Percentiles rank a stretch among this genome's conserved stretches.
Conservation (phyloP, 2,113 vertebrate species). For the Axis porcinus region DNA sequence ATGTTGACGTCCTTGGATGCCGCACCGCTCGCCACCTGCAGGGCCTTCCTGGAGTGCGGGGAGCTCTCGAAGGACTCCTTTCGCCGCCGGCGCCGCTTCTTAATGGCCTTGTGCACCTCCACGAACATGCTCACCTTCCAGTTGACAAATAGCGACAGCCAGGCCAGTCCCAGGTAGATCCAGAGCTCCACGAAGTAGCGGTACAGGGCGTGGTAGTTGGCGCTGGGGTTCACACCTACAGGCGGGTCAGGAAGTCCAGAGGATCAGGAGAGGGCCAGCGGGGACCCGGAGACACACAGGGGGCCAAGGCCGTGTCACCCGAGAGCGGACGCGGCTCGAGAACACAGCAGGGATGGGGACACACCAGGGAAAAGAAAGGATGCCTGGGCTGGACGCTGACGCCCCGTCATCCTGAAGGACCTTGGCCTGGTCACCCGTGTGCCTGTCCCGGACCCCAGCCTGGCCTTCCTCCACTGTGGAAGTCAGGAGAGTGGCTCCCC, state of each 20-base stretch:
- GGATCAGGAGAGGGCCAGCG: neutral
- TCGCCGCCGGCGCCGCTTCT: slow-evolving; percentile 92
- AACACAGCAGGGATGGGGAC: neutral
- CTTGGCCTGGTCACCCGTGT: fast-evolving
- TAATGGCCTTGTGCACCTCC: slow-evolving; percentile 97
- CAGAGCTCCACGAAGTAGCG: slow-evolving; percentile 98
- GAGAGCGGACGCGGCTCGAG: fast-evolving
- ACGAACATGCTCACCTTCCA: slow-evolving; percentile 99
- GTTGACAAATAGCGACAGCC: slow-evolving; percentile 98
- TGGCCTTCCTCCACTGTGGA: neutral
- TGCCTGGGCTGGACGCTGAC: neutral
- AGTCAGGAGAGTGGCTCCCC: neutral
- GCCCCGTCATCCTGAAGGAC: neutral
- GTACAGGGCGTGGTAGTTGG: slow-evolving; percentile 92
- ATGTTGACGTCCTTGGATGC: slow-evolving; percentile 92
- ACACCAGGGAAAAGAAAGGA: neutral
- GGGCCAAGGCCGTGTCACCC: slow-evolving; percentile 79
- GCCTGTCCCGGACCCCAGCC: neutral
- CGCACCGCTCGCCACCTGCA: slow-evolving; percentile 65
- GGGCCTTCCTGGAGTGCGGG: slow-evolving; percentile 83
- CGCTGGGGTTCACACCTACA: slow-evolving; percentile 94
- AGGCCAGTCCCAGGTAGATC: slow-evolving; percentile 97
- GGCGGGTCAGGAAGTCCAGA: neutral
- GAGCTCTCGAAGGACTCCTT: slow-evolving; percentile 92
- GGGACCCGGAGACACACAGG: slow-evolving; percentile 72